Base-by-base conservation (phyloP, 2,888 invertebrate species). In the Zelleria hepariella region DNA sequence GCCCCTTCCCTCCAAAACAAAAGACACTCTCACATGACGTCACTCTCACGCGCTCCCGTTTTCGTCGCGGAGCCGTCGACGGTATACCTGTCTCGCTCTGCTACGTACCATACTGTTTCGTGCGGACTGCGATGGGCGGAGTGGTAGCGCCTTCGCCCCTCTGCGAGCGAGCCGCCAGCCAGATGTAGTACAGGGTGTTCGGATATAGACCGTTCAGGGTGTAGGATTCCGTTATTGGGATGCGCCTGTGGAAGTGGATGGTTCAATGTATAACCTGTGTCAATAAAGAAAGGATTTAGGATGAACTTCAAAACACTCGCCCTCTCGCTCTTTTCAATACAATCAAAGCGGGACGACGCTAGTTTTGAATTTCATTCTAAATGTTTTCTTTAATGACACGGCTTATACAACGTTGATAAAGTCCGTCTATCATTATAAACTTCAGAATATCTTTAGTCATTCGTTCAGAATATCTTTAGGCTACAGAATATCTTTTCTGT, bases 31-130 rank as follows among this genome's bases (percentile, higher is more conserved):
- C 23, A 57, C 47, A 42, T 42, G 47, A 57, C 48, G 57, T 51
- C 58, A 61, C 60, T 61, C 62, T 15, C 10, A 49, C 61, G 59
- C 61, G 59, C 27, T 55, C 53, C 58, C 52, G 24, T 57, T 59
- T 58, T 32, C 42, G 42, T 59, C 55, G 48, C 24, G 23, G 42
- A 25, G 54, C 42, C n/a, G 27, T 8, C 18, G 42, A 53, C 54
- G 27, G 32, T 52, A 60, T 42, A 59, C 54, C 53, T 56, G 49
- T 62, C 60, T 27, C 58, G 21, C 47, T 60, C 20, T 58, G 51
- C 58, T 66, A 82, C 98, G 95, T 95, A 98, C 98, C 97, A 91
- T 97, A 98, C 93, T 97, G 97, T 86, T 97, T 97, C 58, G 99
- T 99, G 88, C 96, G 93, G 70, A 97, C 96, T 66, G 96, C 95